These are phyloP conservation scores for Danionella dracula DNA, from an alignment of 2,797 vertebrate species.

Conservation along the genomic window DNA sequence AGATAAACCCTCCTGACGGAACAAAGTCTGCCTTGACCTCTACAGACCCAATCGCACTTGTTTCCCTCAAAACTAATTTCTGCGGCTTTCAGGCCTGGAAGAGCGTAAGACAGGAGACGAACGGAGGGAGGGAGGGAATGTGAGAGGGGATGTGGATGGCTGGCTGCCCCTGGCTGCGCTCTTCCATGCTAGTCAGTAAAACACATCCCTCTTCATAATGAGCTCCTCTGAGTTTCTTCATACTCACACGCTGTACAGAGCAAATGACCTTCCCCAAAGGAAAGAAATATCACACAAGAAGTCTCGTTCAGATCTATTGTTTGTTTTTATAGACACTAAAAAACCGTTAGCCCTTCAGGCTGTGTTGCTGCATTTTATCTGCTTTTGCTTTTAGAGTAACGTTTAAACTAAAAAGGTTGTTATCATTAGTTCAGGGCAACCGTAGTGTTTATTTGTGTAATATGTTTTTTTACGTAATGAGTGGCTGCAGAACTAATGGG, in stretches of 20 bases:
- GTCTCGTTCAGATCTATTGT: background rate
- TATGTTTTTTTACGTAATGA: no score
- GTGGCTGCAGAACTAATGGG: no score
- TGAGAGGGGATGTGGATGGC: conserved; percentile 78
- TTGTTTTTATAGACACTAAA: background rate
- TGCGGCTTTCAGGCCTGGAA: conserved; percentile 64
- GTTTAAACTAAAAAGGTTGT: no score
- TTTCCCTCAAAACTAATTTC: conserved; percentile 82
- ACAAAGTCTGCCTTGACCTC: conserved; percentile 95
- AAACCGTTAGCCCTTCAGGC: background rate
- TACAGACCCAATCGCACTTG: conserved; percentile 87
- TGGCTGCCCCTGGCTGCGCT: conserved; percentile 65
- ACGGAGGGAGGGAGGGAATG: conserved; percentile 65
- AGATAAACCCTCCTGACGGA: conserved; percentile 98
- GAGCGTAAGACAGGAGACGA: conserved; percentile 70
- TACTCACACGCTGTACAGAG: background rate
- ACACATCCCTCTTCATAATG: conserved; percentile 18
- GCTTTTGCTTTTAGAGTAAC: no score
- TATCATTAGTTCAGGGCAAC: no score
- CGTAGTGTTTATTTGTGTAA: no score
- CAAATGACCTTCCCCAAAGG: conserved; percentile 12
- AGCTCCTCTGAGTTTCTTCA: conserved; percentile 17
- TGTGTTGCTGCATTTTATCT: no score
- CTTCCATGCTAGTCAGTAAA: conserved; percentile 1
- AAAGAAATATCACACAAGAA: background rate